A percentile compares a stretch with the other conserved stretches of the same genome.
phyloP scores from a whole-genome alignment of 2,797 vertebrate species.

The Babyrousa celebensis region DNA sequence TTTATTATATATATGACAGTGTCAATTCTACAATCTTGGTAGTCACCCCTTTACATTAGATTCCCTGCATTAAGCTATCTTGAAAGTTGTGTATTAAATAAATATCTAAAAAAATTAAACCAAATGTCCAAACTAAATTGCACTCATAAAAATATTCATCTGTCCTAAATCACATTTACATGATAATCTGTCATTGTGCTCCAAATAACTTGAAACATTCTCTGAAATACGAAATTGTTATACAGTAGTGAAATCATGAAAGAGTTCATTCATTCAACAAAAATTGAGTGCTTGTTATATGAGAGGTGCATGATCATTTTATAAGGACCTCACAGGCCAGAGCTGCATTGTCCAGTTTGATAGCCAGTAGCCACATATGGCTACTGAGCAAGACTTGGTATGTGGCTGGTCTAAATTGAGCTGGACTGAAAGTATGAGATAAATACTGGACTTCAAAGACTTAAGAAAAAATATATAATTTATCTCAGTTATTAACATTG shows the following conservation, averaged over 20 bases:
- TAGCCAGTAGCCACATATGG: background rate
- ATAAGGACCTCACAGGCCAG: background rate
- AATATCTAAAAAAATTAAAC: conserved; percentile 63
- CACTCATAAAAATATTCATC: conserved; percentile 32
- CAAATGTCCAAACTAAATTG: conserved; percentile 19
- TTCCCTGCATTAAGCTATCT: conserved; percentile 24
- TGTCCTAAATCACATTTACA: conserved; percentile 2
- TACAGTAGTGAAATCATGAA: conserved; percentile 44
- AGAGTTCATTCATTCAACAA: conserved; percentile 56
- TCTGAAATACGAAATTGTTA: conserved; percentile 73
- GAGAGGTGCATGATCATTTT: background rate
- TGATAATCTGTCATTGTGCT: background rate
- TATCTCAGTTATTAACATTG: conserved; percentile 50
- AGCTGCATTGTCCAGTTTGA: background rate
- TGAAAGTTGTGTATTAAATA: conserved; percentile 63
- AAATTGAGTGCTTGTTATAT: conserved; percentile 54
- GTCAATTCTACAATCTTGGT: background rate
- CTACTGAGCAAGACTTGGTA: background rate
- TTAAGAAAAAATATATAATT: background rate
- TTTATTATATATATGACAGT: background rate
- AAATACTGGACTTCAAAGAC: conserved; percentile 57
- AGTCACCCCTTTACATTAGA: conserved; percentile 4
- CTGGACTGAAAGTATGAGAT: conserved; percentile 51
- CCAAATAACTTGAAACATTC: conserved; percentile 69
- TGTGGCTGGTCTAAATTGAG: conserved; percentile 39